Percentiles rank a stretch among this genome's conserved stretches.
phyloP scores from a whole-genome alignment of 2,888 invertebrate species.

The Drosophila mercatorum region DNA sequence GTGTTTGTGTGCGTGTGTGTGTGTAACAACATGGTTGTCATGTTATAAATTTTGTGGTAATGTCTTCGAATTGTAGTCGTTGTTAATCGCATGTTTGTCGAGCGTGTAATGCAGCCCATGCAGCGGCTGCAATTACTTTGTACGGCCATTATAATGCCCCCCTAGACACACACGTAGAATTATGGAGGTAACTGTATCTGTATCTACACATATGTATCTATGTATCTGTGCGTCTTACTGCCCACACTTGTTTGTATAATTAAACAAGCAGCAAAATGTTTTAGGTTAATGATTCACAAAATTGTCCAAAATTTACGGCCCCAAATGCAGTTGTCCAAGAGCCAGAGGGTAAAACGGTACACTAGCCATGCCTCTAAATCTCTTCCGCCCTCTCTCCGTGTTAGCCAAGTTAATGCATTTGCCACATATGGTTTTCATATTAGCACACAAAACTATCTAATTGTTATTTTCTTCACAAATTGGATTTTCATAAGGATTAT shows the following conservation, averaged over 20 bases:
- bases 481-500: constrained; percentile 73
- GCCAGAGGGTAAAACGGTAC: constrained; percentile 40
- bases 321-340: constrained; percentile 35
- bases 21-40: constrained; percentile 45
- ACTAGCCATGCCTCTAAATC: neutral
- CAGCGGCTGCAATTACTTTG: constrained; percentile 78
- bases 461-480: constrained; percentile 78
- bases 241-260: constrained; percentile 69
- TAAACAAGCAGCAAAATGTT: constrained; percentile 78
- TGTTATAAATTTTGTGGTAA: constrained; percentile 81
- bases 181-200: constrained; percentile 19
- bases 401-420: constrained; percentile 71
- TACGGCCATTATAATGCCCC: constrained; percentile 46
- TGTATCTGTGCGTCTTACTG: constrained; percentile 24
- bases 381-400: neutral
- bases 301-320: constrained; percentile 69
- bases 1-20: constrained; percentile 3
- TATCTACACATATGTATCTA: constrained; percentile 20
- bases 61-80: constrained; percentile 69
- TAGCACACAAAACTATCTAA: constrained; percentile 67
- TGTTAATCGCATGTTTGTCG: constrained; percentile 81
- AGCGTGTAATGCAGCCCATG: constrained; percentile 80
- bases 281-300: constrained; percentile 79
- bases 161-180: constrained; percentile 13
- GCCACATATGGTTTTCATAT: constrained; percentile 62